A percentile compares a stretch with the other conserved stretches of the same genome.
These are phyloP conservation scores for Lithophane semibrunnea DNA, from an alignment of 2,888 invertebrate species.

Conservation along the genomic window DNA sequence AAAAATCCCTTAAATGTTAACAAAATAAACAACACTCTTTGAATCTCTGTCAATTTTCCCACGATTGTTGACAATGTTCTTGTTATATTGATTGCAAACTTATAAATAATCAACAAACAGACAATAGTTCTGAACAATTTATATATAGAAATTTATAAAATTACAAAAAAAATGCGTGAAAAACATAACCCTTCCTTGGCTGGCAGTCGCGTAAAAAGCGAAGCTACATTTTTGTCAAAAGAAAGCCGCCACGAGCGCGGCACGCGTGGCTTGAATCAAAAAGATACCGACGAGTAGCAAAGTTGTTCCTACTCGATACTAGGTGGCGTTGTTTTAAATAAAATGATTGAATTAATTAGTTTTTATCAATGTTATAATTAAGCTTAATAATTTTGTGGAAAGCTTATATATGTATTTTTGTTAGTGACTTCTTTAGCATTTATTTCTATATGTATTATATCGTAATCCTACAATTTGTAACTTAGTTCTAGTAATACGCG, in stretches of 20 bases:
- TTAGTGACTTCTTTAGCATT: background rate
- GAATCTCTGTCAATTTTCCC: rapidly evolving
- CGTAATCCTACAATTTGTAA: background rate
- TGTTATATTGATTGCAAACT: background rate
- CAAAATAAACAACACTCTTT: background rate
- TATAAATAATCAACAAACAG: background rate
- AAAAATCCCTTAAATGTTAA: too few species aligned
- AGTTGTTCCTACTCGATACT: constrained; percentile 38
- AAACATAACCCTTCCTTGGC: too few species aligned
- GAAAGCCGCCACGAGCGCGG: constrained; percentile 54
- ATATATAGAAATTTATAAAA: too few species aligned
- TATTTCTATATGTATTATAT: background rate
- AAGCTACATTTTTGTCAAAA: constrained; percentile 60
- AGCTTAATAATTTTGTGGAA: too few species aligned
- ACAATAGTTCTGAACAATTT: background rate
- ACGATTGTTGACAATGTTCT: background rate
- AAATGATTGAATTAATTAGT: background rate
- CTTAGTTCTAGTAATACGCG: constrained; percentile 47
- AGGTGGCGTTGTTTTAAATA: constrained; percentile 50
- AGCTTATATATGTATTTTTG: background rate
- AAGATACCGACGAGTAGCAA: constrained; percentile 45
- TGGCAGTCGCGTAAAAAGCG: constrained; percentile 31
- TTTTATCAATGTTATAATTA: background rate
- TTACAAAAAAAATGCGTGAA: too few species aligned
- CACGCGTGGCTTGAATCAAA: constrained; percentile 27